These are phyloP conservation scores for Atta cephalotes DNA, from an alignment of 1,140 invertebrate genomes.

Conservation along the genomic window DNA sequence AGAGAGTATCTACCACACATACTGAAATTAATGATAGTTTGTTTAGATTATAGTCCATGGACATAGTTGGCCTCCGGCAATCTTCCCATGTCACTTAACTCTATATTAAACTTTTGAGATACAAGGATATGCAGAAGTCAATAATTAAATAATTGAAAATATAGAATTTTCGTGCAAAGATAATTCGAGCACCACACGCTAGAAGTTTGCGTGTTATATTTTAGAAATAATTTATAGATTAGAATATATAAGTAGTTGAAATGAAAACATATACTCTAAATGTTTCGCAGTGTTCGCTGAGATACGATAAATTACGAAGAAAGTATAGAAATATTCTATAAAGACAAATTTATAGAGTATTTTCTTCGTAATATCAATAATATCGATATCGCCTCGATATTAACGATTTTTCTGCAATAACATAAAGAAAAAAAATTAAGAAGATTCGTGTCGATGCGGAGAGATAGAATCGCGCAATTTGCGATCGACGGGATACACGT, in stretches of 20 bases:
- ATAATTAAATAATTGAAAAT: constrained; percentile 5
- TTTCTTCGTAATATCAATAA: neutral
- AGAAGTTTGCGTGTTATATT: neutral
- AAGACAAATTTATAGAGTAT: neutral
- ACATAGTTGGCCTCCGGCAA: constrained; percentile 30
- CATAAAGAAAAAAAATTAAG: neutral
- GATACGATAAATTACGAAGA: neutral
- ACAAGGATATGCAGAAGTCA: neutral
- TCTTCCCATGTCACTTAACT: constrained; percentile 11
- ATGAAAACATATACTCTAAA: neutral
- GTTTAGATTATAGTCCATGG: constrained; percentile 44
- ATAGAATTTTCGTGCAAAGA: neutral
- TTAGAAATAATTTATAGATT: neutral
- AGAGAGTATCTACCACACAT: constrained; percentile 46
- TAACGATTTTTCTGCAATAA: neutral
- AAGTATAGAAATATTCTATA: too few relatives aligned
- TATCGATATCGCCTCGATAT: neutral
- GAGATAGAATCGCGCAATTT: constrained; percentile 44
- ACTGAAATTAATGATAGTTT: constrained; percentile 62
- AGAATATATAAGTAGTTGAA: constrained; percentile 3
- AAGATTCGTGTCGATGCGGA: constrained; percentile 41
- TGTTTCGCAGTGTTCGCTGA: neutral
- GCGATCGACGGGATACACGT: constrained; percentile 63
- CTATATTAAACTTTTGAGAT: neutral
- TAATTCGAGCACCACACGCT: neutral